phyloP scores from a whole-genome alignment of 2,113 vertebrate genomes.

The Oophaga pumilio region DNA sequence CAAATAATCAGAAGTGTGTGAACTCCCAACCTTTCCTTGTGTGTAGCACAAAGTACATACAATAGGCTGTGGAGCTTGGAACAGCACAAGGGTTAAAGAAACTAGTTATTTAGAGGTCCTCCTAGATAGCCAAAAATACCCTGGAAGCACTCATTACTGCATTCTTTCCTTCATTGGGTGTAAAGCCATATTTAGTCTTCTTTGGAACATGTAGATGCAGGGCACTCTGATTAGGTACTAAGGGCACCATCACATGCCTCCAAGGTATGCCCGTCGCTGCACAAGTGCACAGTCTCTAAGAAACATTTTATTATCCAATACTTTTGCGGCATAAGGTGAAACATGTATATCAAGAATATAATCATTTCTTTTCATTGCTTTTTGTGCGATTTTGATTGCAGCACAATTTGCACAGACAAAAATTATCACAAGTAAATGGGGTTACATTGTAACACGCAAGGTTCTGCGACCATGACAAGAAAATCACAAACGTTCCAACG shows the following conservation, averaged over 20 bases:
- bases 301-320: background rate
- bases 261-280: background rate
- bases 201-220: slow-evolving; percentile 31
- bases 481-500: too few relatives aligned
- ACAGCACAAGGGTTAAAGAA: slow-evolving; percentile 46
- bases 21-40: slow-evolving; percentile 42
- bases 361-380: background rate
- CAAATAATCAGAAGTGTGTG: slow-evolving; percentile 54
- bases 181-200: slow-evolving; percentile 32
- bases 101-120: slow-evolving; percentile 49
- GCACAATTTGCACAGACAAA: too few relatives aligned
- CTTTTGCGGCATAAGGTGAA: background rate
- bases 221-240: slow-evolving; percentile 22
- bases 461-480: too few relatives aligned
- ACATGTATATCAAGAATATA: background rate
- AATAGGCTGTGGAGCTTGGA: background rate
- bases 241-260: background rate
- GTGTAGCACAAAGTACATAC: slow-evolving; percentile 13
- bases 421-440: too few relatives aligned
- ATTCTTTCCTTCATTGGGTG: slow-evolving; percentile 53
- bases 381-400: too few relatives aligned
- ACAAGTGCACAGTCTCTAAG: background rate
- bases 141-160: slow-evolving; percentile 41
- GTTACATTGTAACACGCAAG: too few relatives aligned
- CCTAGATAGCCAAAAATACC: slow-evolving; percentile 42